Evolutionary conservation across 2,113 vertebrate species (phyloP).

Genomic region (Phalacrocorax pelagicus): DNA sequence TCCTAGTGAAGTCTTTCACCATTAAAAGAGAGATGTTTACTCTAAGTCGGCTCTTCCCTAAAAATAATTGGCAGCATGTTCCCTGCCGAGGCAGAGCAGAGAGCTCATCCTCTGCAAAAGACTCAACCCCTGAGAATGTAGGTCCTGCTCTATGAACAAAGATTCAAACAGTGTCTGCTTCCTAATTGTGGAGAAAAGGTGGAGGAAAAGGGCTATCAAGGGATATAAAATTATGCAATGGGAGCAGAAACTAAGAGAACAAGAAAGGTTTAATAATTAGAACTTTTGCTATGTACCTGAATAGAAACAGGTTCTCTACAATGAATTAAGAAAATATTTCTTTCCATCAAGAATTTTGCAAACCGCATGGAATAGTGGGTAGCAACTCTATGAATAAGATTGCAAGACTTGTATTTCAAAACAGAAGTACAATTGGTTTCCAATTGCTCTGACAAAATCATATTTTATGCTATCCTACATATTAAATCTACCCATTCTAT

Average conservation of each 20-base stretch:
- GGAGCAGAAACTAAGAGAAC: neutral
- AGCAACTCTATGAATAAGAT: neutral
- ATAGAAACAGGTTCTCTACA: neutral
- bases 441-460: neutral
- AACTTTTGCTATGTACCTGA: neutral
- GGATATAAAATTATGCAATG: neutral
- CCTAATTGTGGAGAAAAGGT: neutral
- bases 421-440: neutral
- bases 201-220: neutral
- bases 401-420: neutral
- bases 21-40: slow-evolving; percentile 27
- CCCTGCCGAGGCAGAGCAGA: neutral
- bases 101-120: neutral
- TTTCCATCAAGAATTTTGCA: neutral
- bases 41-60: neutral
- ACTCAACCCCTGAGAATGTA: neutral
- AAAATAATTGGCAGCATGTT: slow-evolving; percentile 36
- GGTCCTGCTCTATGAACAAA: neutral
- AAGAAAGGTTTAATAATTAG: neutral
- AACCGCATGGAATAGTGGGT: neutral
- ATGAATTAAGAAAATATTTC: neutral
- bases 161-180: neutral
- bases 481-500: neutral
- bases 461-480: neutral
- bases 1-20: slow-evolving; percentile 4